Base-by-base conservation (phyloP, 2,113 vertebrate species). In the Haplochromis burtoni region DNA sequence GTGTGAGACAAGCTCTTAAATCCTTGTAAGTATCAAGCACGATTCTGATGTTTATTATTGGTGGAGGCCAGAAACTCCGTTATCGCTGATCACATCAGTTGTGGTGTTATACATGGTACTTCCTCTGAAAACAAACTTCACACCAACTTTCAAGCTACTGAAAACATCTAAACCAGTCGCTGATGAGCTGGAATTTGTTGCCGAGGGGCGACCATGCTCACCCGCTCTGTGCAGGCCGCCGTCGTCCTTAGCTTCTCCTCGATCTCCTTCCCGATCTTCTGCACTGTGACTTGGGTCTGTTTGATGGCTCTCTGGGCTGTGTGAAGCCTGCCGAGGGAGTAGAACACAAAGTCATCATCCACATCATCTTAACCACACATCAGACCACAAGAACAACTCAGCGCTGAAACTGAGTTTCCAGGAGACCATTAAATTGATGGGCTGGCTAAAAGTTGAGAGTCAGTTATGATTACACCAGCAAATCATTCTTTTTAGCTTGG, bases 241-340 rank as follows among this genome's bases (percentile, higher is more conserved):
- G 98, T 98, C 81, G 97, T 97, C 94, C 97, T 97, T 53, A 99
- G 96, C 87, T 98, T 99, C 89, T 99, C 98, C 95, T 99, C 98
- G n/a, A 99, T 99, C 96, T 99, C 98, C 93, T 97, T 99, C 91
- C 98, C 98, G 87, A 99, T 98, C 95, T 97, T 99, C 96, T 99
- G 98, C 94, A 99, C 99, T 0, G 98, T 99, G 94, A 99, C 97
- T 96, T 99, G 99, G 95, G 98, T 99, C 97, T 99, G 98, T 95
- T 99, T 99, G 96, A 99, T 99, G 96, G 98, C 99, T 96, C 98
- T 97, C 92, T 99, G 99, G 66, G 98, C 98, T 86, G 98, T 98
- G 95, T 98, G 98, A 89, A 99, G 98, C 95, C 99, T 99, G 96
- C 16, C 94, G 81, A 17, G 8, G 76, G 35, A 89, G 19, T 17